Conservation (phyloP, 1,140 invertebrate species). For the Hirudo medicinalis region DNA sequence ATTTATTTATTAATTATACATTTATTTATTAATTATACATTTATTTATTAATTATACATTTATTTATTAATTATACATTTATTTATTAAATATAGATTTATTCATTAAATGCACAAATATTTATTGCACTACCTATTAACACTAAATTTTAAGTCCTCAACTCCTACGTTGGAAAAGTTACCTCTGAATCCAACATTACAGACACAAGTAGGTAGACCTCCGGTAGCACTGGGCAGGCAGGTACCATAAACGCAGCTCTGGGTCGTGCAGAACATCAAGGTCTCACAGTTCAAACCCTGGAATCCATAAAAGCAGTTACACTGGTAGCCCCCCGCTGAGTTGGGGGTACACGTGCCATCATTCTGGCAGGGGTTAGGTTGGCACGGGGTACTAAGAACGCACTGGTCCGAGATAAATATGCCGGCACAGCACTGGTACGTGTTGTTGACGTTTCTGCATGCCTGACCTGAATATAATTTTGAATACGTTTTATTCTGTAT, state of each 20-base stretch:
- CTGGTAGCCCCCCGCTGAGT: conserved; percentile 27
- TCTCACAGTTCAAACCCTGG: conserved; percentile 27
- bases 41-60: too few relatives aligned
- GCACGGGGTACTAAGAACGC: neutral
- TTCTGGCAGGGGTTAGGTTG: conserved; percentile 18
- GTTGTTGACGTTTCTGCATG: too few relatives aligned
- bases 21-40: too few relatives aligned
- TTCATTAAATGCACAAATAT: too few relatives aligned
- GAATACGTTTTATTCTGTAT: neutral
- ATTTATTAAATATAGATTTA: too few relatives aligned
- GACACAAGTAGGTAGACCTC: neutral
- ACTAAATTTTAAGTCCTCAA: too few relatives aligned
- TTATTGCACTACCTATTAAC: too few relatives aligned
- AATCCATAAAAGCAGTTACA: conserved; percentile 34
- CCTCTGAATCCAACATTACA: conserved; percentile 15
- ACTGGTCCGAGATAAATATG: neutral
- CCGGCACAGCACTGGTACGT: neutral
- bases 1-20: too few relatives aligned
- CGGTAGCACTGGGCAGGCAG: neutral
- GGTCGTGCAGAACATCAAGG: neutral
- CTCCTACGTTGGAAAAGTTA: neutral
- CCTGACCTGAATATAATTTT: too few relatives aligned
- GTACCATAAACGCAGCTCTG: neutral
- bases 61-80: too few relatives aligned
- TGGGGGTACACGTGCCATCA: conserved; percentile 16